A percentile compares a stretch with the other conserved stretches of the same genome.
phyloP scores from a whole-genome alignment of 2,797 vertebrate genomes.

The Heterohyrax brucei region DNA sequence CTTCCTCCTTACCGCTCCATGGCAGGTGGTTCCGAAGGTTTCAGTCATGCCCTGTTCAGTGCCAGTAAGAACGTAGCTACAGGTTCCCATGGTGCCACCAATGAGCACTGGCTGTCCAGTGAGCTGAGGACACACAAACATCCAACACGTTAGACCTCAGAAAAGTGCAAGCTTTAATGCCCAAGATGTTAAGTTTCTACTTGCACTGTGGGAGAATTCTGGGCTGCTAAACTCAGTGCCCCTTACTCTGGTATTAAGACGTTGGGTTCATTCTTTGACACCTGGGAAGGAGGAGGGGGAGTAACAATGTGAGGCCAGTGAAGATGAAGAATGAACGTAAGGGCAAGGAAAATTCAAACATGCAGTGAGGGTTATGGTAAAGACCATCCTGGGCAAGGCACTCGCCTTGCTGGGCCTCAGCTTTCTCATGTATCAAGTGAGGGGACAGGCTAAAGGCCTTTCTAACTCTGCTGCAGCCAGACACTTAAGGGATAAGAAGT shows the following conservation, averaged over 20 bases:
- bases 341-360: not conserved
- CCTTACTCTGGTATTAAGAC: not conserved
- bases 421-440: not conserved
- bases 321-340: not conserved
- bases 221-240: not conserved
- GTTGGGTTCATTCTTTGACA: not conserved
- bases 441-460: not conserved
- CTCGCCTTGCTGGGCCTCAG: not conserved
- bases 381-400: not conserved
- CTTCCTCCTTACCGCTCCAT: constrained; percentile 95
- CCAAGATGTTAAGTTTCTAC: not conserved
- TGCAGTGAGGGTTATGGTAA: not conserved
- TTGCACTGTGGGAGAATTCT: not conserved
- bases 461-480: not conserved
- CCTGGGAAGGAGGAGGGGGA: not conserved
- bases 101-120: constrained; percentile 99
- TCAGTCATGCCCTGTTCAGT: constrained; percentile 99
- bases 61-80: constrained; percentile 98
- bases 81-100: constrained; percentile 99
- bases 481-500: not conserved
- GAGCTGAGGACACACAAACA: constrained; percentile 91
- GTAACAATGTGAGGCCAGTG: not conserved
- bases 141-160: constrained; percentile 16
- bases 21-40: constrained; percentile 99
- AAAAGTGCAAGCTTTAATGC: not conserved